Conservation (phyloP, 2,888 invertebrate species). For the Eugnorisma glareosa region DNA sequence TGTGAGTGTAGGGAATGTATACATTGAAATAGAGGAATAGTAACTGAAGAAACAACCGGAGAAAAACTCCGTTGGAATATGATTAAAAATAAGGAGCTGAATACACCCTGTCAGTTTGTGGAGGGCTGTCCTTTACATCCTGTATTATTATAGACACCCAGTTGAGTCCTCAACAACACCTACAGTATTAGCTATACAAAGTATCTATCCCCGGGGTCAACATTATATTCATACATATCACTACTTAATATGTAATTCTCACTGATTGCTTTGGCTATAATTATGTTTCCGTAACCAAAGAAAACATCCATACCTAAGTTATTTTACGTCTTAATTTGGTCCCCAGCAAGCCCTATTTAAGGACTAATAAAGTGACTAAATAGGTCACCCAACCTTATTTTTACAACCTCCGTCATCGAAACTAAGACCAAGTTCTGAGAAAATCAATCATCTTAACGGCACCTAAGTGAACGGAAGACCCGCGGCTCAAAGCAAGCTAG, state of each 20-base stretch:
- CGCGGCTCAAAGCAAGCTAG: slow-evolving; percentile 8
- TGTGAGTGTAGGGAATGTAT: too few relatives aligned
- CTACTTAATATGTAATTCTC: background rate
- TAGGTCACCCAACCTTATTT: background rate
- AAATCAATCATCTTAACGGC: slow-evolving; percentile 20
- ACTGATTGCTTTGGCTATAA: background rate
- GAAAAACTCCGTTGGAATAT: too few relatives aligned
- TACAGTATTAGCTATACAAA: background rate
- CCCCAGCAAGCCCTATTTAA: background rate
- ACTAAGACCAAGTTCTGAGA: background rate
- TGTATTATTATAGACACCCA: background rate
- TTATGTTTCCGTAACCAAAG: background rate
- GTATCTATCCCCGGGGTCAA: background rate
- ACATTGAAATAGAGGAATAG: too few relatives aligned
- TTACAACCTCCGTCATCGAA: background rate
- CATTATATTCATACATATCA: too few relatives aligned
- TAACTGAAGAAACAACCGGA: too few relatives aligned
- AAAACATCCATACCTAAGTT: background rate
- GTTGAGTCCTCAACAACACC: background rate
- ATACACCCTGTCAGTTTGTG: too few relatives aligned
- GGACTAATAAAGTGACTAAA: background rate
- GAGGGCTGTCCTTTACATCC: too few relatives aligned
- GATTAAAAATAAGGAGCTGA: too few relatives aligned
- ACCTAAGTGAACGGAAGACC: slow-evolving; percentile 11
- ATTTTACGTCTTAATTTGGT: background rate